Percentiles rank a stretch among this genome's conserved stretches.
Evolutionary conservation across 1,140 invertebrate genomes (phyloP).

Genomic region (Aporrectodea caliginosa): DNA sequence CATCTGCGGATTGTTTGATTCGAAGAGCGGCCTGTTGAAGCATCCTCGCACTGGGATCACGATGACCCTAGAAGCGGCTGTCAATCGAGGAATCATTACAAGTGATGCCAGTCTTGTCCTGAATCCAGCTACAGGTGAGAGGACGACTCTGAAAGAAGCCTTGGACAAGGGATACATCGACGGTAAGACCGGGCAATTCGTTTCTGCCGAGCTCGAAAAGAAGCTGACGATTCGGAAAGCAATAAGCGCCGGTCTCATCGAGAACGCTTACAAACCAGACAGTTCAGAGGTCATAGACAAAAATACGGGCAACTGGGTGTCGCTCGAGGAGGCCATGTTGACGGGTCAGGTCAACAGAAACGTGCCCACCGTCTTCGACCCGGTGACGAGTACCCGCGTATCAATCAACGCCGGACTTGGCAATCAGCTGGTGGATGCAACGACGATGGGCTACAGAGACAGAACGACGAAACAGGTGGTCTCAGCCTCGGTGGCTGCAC

Average conservation of each 20-base stretch:
- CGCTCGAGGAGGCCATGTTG: constrained; percentile 70
- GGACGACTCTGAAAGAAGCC: constrained; percentile 74
- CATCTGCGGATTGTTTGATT: constrained; percentile 74
- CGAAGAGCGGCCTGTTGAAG: constrained; percentile 71
- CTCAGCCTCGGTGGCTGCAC: constrained; percentile 68
- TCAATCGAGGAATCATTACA: constrained; percentile 74
- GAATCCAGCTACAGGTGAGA: constrained; percentile 42
- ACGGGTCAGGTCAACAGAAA: constrained; percentile 68
- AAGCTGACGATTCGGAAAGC: constrained; percentile 73
- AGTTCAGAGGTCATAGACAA: constrained; percentile 71
- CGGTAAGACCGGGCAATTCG: constrained; percentile 68
- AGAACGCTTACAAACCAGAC: constrained; percentile 69
- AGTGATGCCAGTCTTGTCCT: constrained; percentile 72
- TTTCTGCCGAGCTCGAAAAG: constrained; percentile 64
- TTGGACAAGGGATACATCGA: constrained; percentile 73
- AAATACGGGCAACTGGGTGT: constrained; percentile 67
- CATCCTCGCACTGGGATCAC: constrained; percentile 71
- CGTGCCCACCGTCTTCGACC: constrained; percentile 72
- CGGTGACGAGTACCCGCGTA: constrained; percentile 69
- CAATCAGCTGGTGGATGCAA: constrained; percentile 72
- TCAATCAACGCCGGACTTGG: constrained; percentile 75
- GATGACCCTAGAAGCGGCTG: constrained; percentile 74
- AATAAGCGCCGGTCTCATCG: constrained; percentile 71
- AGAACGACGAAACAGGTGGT: constrained; percentile 57
- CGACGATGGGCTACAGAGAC: constrained; percentile 58